Conservation (phyloP, 2,113 vertebrate genomes). For the Hypanus sabinus region DNA sequence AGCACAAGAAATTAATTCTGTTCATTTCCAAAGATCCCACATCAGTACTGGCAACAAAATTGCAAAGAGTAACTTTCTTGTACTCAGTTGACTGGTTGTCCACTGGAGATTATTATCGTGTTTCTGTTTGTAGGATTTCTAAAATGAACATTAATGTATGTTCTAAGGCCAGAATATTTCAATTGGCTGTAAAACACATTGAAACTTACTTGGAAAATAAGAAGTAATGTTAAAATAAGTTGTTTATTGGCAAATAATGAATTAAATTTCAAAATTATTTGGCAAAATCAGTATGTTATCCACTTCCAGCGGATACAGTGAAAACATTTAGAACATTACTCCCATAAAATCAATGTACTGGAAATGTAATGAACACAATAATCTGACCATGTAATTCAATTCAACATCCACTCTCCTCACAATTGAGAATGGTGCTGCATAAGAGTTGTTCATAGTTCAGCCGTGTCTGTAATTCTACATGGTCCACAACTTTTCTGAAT, state of each 20-base stretch:
- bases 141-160: too few species aligned
- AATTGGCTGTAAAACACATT: neutral
- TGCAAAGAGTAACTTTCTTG: too few species aligned
- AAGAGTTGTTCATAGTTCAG: neutral
- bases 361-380: neutral
- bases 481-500: neutral
- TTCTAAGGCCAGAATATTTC: neutral
- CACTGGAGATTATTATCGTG: neutral
- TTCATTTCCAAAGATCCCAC: neutral
- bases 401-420: neutral
- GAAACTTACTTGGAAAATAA: neutral
- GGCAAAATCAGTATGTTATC: neutral
- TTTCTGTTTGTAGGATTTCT: neutral
- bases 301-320: neutral
- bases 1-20: neutral
- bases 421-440: neutral
- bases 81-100: neutral
- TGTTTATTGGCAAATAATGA: neutral
- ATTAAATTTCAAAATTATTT: conserved; percentile 17
- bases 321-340: neutral
- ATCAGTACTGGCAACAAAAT: neutral
- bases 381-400: conserved; percentile 9
- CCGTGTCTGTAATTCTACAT: too few species aligned
- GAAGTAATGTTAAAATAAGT: neutral
- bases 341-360: neutral